Percentiles rank a stretch among this genome's conserved stretches.
Evolutionary conservation across 2,113 vertebrate species (phyloP).

Genomic region (Sturnira hondurensis): DNA sequence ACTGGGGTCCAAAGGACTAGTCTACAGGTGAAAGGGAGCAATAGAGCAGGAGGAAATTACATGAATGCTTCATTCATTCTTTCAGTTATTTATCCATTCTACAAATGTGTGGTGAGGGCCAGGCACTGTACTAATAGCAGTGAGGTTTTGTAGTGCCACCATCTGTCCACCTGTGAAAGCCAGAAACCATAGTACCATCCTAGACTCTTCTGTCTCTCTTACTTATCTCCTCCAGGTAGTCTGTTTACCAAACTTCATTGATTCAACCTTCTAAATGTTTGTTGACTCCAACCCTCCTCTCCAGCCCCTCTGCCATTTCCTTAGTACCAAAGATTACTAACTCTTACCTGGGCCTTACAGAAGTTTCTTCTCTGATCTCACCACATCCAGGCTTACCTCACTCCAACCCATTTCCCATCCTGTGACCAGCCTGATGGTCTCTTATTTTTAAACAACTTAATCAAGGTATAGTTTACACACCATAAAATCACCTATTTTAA

Average conservation of each 20-base stretch:
- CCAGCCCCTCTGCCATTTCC: not conserved
- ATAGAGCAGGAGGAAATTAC: not conserved
- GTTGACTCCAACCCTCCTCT: not conserved
- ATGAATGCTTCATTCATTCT: not conserved
- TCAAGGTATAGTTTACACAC: not conserved
- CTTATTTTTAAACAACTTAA: slow-evolving; percentile 26
- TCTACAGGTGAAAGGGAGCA: not conserved
- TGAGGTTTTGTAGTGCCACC: not conserved
- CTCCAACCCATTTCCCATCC: not conserved
- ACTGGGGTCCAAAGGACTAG: not conserved
- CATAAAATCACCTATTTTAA: not conserved
- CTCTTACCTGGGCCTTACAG: not conserved
- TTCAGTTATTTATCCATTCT: not conserved
- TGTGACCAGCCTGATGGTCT: not conserved
- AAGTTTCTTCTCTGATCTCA: not conserved
- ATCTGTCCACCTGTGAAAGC: not conserved
- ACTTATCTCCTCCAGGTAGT: not conserved
- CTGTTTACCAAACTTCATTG: not conserved
- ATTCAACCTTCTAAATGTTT: not conserved
- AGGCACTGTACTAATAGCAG: not conserved
- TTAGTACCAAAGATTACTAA: not conserved
- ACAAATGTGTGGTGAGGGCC: not conserved
- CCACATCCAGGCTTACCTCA: not conserved
- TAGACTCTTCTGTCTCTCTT: not conserved
- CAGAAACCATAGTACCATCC: not conserved